Evolutionary conservation across 2,113 vertebrate genomes (phyloP).

Genomic region (Sigmodon hispidus): DNA sequence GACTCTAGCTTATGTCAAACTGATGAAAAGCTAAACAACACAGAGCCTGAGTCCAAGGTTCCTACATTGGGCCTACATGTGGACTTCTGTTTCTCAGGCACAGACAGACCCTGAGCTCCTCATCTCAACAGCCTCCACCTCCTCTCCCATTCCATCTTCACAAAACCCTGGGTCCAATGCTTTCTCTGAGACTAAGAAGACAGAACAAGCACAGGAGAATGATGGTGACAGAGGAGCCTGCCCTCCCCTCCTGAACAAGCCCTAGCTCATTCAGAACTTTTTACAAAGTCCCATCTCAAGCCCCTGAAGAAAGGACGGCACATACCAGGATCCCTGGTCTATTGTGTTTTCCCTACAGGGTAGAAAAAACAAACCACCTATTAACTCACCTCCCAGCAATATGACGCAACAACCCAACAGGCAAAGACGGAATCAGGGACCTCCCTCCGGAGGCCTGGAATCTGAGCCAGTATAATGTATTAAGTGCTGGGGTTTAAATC

Average conservation of each 20-base stretch:
- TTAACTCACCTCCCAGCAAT: neutral
- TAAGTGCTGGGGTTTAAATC: too few species aligned
- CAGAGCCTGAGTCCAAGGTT: neutral
- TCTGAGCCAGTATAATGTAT: too few species aligned
- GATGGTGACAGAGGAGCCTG: neutral
- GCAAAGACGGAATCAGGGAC: too few species aligned
- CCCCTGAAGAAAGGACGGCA: neutral
- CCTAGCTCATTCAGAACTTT: neutral
- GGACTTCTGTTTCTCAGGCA: neutral
- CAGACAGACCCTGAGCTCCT: neutral
- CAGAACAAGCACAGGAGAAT: neutral
- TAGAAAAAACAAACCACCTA: neutral
- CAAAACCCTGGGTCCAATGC: neutral
- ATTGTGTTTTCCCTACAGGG: neutral
- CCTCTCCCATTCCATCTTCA: neutral
- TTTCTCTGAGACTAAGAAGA: neutral
- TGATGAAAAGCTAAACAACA: neutral
- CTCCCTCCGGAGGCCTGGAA: too few species aligned
- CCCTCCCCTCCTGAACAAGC: neutral
- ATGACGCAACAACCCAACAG: too few species aligned
- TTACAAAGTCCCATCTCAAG: neutral
- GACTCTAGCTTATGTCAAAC: neutral
- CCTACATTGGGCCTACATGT: accelerated
- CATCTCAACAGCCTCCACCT: neutral
- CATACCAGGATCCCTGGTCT: neutral